phyloP scores from a whole-genome alignment of 2,113 vertebrate genomes.

The Clinocottus analis region DNA sequence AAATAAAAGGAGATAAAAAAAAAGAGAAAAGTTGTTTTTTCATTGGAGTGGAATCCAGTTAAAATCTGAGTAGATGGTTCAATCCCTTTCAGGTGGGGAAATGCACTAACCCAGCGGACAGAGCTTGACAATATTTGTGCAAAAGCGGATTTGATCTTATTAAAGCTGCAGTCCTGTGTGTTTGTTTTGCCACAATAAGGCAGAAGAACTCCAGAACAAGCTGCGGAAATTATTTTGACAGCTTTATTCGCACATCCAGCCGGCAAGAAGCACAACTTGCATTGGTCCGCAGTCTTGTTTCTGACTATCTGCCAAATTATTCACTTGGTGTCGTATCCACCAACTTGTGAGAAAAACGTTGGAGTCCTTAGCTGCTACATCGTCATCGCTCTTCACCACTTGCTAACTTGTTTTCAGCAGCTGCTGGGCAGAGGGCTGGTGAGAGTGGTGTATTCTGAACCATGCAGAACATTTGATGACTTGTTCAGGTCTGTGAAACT shows the following conservation, averaged over 20 bases:
- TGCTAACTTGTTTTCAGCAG: not conserved
- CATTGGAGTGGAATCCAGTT: too few species aligned
- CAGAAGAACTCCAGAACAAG: not conserved
- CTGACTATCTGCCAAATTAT: constrained; percentile 1
- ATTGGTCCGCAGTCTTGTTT: not conserved
- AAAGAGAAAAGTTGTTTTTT: too few species aligned
- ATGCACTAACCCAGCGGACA: too few species aligned
- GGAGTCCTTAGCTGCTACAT: not conserved
- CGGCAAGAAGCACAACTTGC: not conserved
- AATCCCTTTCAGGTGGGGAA: too few species aligned
- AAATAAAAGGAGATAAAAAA: too few species aligned
- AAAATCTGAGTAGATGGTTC: too few species aligned
- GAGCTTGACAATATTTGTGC: not conserved
- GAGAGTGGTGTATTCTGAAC: not conserved
- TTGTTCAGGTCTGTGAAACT: not conserved
- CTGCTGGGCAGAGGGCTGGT: not conserved
- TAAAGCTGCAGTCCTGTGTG: not conserved
- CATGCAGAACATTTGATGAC: not conserved
- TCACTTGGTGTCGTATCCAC: not conserved
- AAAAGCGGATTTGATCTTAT: not conserved
- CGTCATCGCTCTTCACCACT: not conserved
- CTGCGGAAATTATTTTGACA: not conserved
- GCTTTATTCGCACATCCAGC: not conserved
- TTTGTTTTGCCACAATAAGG: not conserved
- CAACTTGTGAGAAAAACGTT: not conserved